Base-by-base conservation (phyloP, 1,140 invertebrate genomes). In the Schlechtendalia chinensis region DNA sequence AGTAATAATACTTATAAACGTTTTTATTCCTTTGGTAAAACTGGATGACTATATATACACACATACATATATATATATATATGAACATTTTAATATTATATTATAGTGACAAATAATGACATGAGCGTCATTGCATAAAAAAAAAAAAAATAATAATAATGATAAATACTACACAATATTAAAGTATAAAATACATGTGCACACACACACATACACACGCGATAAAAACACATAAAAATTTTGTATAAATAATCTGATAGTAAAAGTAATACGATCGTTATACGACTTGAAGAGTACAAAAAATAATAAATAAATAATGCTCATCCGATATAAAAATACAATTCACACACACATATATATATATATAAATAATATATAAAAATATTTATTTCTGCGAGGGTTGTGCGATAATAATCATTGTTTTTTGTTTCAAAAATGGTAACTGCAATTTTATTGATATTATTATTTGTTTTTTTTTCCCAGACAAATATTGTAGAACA, bases 21-120 rank as follows among this genome's bases (percentile, higher is more conserved):
- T 71, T 71, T 71, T 71, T 71, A 72, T 72, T 54, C 24, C 69
- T 72, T 72, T 72, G 69, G 69, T 72, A 72, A 72, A 72, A 54
- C 69, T 72, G 50, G 4, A 72, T 54, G 47, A 72, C 27, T 72
- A 39, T 39, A 39, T 39, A 39, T n/a, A n/a, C n/a, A n/a, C n/a
- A n/a, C n/a, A n/a, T n/a, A n/a, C n/a, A n/a, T n/a, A n/a, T n/a
- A n/a, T 72, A 39, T 39, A 39, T 39, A 39, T 39, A 39, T 39
- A 50, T 11, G 19, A 54, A 72, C 50, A 54, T 27, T 47, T 22
- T 2, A 5, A 50, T 69, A 50, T 27, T 65, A 39, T 24, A 19
- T 29, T 72, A 54, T 19, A 71, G 19, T 72, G 14, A 12, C 22
- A 29, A 54, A 72, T 54, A 53, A 72, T 54, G 69, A 72, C 54